Evolutionary conservation across 2,113 vertebrate genomes (phyloP).

Genomic region (Prochilodus magdalenae): DNA sequence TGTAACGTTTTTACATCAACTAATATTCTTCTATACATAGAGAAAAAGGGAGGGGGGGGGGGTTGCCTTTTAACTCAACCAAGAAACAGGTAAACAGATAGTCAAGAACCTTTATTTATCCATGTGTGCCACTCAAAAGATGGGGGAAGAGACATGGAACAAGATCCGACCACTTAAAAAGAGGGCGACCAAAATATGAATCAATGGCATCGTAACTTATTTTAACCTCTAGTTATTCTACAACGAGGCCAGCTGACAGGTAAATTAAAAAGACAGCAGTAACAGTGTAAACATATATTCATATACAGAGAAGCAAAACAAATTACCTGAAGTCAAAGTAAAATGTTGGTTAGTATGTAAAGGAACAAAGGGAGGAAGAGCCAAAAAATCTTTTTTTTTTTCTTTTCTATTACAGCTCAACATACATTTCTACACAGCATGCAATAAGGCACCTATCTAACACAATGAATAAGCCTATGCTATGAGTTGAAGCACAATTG

Average conservation of each 20-base stretch:
- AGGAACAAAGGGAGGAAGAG: conserved; percentile 72
- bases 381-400: conserved; percentile 68
- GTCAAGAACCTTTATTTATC: conserved; percentile 85
- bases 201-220: conserved; percentile 69
- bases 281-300: conserved; percentile 78
- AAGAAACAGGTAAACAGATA: conserved; percentile 57
- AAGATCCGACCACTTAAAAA: conserved; percentile 71
- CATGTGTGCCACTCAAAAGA: conserved; percentile 79
- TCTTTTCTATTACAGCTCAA: conserved; percentile 74
- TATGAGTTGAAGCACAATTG: conserved; percentile 79
- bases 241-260: conserved; percentile 74
- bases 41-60: no score
- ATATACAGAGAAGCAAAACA: conserved; percentile 77
- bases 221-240: conserved; percentile 65
- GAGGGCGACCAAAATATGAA: conserved; percentile 74
- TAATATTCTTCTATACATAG: no score
- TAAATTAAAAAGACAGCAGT: conserved; percentile 74
- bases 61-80: background rate
- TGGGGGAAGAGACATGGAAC: conserved; percentile 74
- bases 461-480: conserved; percentile 83
- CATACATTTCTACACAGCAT: conserved; percentile 84
- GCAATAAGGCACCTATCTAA: conserved; percentile 87
- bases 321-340: conserved; percentile 74
- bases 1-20: no score
- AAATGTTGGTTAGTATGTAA: conserved; percentile 78